Base-by-base conservation (phyloP, 2,888 invertebrate species). In the Drosophila atroscutellata region DNA sequence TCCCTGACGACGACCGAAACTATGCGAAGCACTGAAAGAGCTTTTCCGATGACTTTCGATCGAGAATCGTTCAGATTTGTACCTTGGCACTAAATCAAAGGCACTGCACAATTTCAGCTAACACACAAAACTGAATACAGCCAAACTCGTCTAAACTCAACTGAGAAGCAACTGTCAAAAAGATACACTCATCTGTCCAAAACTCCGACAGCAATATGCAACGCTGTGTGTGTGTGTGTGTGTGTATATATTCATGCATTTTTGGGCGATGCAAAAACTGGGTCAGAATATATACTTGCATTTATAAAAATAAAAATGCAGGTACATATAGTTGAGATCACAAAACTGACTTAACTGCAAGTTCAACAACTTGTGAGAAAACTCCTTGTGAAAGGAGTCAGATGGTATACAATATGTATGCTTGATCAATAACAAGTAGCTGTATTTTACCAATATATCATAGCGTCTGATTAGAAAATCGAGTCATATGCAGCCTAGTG, bases 71-170 rank as follows among this genome's bases (percentile, higher is more conserved):
- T 66, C 20, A 52, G 68, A 65, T 62, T 65, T 80, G 66, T 77
- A 77, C 77, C 80, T 77, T 77, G 91, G 91, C 90, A 90, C 90
- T 82, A 84, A 87, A 89, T 76, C 66, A 67, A 77, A 76, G 52
- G 45, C 65, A 57, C 28, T 47, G 49, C 49, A 26, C n/a, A 52
- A 68, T 56, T 39, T 55, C 34, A 11, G 9, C 39, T 39, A 50
- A 67, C 28, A 30, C 42, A 32, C 18, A 42, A 24, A 49, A 62
- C 28, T 47, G 34, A 39, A 62, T 42, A n/a, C 7, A 42, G 26
- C 52, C 42, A 49, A 56, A 42, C 45, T 26, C 13, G 57, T n/a
- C 61, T 5, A 49, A 58, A 61, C 52, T 67, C 37, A 57, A 57
- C 60, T 68, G 50, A 68, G 54, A 47, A 37, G 3, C 69, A 49